phyloP scores from a whole-genome alignment of 1,140 invertebrate species.

The Coptotermes formosanus region DNA sequence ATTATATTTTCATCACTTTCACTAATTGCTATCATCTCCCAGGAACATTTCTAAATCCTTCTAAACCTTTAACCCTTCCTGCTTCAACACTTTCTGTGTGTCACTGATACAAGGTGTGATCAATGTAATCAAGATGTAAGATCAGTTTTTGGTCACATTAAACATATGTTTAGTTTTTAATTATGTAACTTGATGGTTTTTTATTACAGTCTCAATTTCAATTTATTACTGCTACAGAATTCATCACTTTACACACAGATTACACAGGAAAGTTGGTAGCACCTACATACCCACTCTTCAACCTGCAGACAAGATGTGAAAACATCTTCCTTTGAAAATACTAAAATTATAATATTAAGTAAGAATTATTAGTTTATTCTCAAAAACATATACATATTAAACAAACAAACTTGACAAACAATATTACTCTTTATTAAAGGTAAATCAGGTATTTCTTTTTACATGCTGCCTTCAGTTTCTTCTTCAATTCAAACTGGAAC shows the following conservation, averaged over 20 bases:
- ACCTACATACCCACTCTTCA: background rate
- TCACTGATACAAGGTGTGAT: too few species aligned
- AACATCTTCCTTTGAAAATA: background rate
- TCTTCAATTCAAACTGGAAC: background rate
- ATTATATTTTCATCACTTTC: too few species aligned
- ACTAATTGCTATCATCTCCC: too few species aligned
- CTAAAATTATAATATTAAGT: background rate
- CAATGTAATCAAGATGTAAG: too few species aligned
- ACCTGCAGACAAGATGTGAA: background rate
- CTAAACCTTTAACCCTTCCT: too few species aligned
- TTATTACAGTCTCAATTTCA: background rate
- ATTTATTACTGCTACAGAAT: background rate
- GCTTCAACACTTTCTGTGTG: too few species aligned
- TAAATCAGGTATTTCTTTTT: background rate
- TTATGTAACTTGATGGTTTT: background rate
- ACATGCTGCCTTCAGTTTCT: background rate
- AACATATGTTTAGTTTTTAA: too few species aligned
- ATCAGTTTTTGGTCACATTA: too few species aligned
- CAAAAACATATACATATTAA: conserved; percentile 2
- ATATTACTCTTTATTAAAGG: background rate
- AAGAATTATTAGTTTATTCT: background rate
- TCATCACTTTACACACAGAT: background rate
- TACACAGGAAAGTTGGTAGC: background rate
- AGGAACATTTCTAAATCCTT: too few species aligned
- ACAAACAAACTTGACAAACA: background rate